Percentiles rank a stretch among this genome's conserved stretches.
Conservation (phyloP, 1,140 invertebrate genomes). For the Choristoneura fumiferana region DNA sequence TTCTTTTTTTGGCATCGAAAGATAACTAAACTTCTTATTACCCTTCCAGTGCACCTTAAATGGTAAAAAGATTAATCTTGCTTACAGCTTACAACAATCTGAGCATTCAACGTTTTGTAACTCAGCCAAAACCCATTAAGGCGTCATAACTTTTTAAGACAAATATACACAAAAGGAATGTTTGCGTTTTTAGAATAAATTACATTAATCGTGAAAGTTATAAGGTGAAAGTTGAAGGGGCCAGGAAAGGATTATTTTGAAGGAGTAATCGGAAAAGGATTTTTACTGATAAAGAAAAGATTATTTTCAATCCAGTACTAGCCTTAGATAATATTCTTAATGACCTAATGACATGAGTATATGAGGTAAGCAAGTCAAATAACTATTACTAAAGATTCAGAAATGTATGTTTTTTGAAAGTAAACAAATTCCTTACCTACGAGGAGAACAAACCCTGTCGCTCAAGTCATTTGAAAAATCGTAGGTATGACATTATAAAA, state of each 20-base stretch:
- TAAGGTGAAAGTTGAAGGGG: slow-evolving; percentile 1
- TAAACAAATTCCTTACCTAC: too few relatives aligned
- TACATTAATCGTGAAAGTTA: slow-evolving; percentile 1
- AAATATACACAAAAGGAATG: slow-evolving; percentile 15
- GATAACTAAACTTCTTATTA: background rate
- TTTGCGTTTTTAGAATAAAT: slow-evolving; percentile 14
- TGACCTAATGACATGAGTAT: too few relatives aligned
- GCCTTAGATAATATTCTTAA: too few relatives aligned
- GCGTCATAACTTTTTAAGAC: slow-evolving; percentile 12
- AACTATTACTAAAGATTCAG: too few relatives aligned
- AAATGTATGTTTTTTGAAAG: too few relatives aligned
- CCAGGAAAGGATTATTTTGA: background rate
- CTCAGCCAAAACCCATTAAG: slow-evolving; percentile 13
- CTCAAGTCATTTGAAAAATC: too few relatives aligned
- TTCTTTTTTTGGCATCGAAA: slow-evolving; percentile 20
- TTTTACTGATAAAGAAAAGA: background rate
- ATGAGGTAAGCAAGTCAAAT: too few relatives aligned
- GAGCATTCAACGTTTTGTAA: slow-evolving; percentile 13
- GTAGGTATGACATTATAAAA: too few relatives aligned
- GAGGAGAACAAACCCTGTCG: too few relatives aligned
- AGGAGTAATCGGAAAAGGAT: background rate
- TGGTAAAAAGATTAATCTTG: slow-evolving; percentile 12
- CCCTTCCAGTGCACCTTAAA: background rate
- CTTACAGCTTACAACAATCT: background rate
- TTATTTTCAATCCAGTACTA: too few relatives aligned